phyloP scores from a whole-genome alignment of 2,888 invertebrate species.

The Caenorhabditis sp. region DNA sequence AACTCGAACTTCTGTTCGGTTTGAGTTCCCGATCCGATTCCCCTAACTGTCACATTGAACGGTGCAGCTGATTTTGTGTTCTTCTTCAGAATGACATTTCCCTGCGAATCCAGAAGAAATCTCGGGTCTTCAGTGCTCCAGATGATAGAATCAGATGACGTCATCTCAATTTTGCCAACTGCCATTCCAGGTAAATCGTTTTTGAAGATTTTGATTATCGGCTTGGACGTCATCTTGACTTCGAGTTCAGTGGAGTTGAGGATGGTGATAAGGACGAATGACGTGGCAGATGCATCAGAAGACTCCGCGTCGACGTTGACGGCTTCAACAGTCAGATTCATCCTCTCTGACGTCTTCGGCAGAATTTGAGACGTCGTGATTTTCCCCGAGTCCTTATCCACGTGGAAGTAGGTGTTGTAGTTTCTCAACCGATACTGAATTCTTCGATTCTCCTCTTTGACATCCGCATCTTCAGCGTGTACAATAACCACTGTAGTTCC shows the following conservation, averaged over 20 bases:
- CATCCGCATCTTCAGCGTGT: conserved; percentile 41
- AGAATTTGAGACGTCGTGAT: conserved; percentile 19
- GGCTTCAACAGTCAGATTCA: conserved; percentile 49
- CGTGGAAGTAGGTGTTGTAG: conserved; percentile 17
- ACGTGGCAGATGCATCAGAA: background rate
- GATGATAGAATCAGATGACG: conserved; percentile 17
- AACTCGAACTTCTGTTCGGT: conserved; percentile 1
- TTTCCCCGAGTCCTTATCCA: conserved; percentile 34
- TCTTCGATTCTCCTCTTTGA: conserved; percentile 3
- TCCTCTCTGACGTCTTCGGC: conserved; percentile 9
- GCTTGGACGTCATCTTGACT: conserved; percentile 16
- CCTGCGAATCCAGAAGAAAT: conserved; percentile 28
- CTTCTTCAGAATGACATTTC: conserved; percentile 26
- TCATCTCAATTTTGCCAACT: conserved; percentile 31
- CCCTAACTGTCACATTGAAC: conserved; percentile 3
- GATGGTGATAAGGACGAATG: conserved; percentile 35
- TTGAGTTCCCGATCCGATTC: background rate
- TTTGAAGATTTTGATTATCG: conserved; percentile 23
- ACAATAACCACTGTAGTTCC: conserved; percentile 23
- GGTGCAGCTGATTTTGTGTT: background rate
- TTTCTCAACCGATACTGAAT: conserved; percentile 46
- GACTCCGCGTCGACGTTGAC: conserved; percentile 27
- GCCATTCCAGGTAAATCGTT: conserved; percentile 38
- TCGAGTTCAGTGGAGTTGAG: background rate
- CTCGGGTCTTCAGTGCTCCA: conserved; percentile 40